Evolutionary conservation across 1,140 invertebrate species (phyloP).

Genomic region (Centruroides sculpturatus): DNA sequence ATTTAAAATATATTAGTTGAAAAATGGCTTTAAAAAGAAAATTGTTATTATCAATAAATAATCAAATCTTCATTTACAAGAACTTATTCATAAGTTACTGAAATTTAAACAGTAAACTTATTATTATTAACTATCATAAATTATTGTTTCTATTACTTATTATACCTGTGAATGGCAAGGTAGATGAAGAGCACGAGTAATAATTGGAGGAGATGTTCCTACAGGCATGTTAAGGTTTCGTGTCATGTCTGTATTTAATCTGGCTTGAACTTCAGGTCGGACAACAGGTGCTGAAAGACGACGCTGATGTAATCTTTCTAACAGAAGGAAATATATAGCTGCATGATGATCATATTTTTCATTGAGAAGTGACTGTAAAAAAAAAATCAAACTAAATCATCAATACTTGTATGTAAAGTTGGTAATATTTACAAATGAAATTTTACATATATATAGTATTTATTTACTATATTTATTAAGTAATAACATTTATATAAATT

Average conservation of each 20-base stretch:
- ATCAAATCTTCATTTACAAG: no score
- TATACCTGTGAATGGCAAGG: not conserved
- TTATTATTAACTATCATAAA: not conserved
- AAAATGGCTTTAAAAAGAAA: no score
- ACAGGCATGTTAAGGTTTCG: conserved; percentile 56
- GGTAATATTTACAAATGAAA: no score
- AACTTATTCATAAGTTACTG: no score
- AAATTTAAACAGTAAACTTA: no score
- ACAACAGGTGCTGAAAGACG: conserved; percentile 18
- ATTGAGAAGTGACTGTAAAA: conserved; percentile 57
- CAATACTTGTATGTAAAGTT: no score
- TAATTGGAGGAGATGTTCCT: conserved; percentile 1
- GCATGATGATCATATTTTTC: conserved; percentile 90
- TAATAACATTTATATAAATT: not conserved
- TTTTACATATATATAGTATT: not conserved
- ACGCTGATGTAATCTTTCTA: conserved; percentile 52
- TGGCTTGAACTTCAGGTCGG: conserved; percentile 15
- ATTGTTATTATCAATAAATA: no score
- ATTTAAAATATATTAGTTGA: no score
- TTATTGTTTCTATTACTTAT: not conserved
- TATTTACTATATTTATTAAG: not conserved
- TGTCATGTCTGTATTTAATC: conserved; percentile 45
- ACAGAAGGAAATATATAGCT: conserved; percentile 80
- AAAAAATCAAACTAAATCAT: conserved; percentile 8
- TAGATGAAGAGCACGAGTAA: not conserved